Evolutionary conservation across 2,888 invertebrate species (phyloP), one percentile per base, ranked within the genome.

Genomic region (Bursaphelenchus okinawaensis): DNA sequence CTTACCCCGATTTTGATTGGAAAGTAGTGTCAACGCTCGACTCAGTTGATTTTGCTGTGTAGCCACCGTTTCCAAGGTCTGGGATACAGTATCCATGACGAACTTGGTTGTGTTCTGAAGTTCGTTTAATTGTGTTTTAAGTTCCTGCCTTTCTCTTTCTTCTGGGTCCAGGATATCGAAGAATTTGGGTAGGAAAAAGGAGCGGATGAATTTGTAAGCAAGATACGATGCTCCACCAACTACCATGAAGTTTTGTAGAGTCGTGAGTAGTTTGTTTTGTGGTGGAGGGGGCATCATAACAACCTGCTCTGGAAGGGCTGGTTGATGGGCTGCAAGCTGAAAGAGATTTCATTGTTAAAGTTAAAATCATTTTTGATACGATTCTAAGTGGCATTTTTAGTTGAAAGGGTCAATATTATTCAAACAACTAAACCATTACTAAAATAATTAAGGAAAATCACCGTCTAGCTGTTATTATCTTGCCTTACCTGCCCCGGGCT

Each of bases 41-140:
- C 68, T 72, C 24, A 79, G 73, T 55, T 76, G 77, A 29, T 76
- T 71, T 65, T 78, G 75, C 61, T 75, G 72, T 16, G 65, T 51
- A 8, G 69, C 58, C n/a, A 75, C 70, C 19, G 63, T 65, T 51
- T 66, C 65, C n/a, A 72, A 63, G 20, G 68, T 74, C 40, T 82
- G 82, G 23, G 75, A 70, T 19, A 82, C 78, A 31, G 70, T 73
- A 70, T 82, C 82, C 75, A 82, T 79, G 40, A 82, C 74, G 67
- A 80, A 81, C 57, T 81, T 81, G n/a, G 80, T 74, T 23, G 77
- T 75, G 59, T 81, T 81, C 63, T 81, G 80, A 31, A 81, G 70
- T 51, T 81, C 81, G 55, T 74, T 73, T 51, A 81, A 68, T 71
- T 78, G 77, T 19, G 73, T 63, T 54, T 72, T 64, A 31, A 72